Base-by-base conservation (phyloP, 2,888 invertebrate genomes). In the Melipona bicolor region DNA sequence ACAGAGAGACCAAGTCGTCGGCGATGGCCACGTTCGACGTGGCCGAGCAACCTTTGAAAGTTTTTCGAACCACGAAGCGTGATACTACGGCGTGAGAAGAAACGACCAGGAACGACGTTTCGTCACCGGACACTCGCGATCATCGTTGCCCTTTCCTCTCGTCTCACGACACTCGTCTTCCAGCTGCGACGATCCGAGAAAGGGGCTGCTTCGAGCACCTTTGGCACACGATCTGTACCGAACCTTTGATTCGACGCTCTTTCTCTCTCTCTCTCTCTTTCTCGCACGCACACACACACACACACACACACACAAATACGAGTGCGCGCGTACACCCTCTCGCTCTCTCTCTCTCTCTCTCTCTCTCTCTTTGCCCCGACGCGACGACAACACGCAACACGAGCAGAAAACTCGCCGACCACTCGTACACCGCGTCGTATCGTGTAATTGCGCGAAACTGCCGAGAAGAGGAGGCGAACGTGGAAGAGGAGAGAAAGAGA, bases 81-180 rank as follows among this genome's bases (percentile, higher is more conserved):
- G 49, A 43, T 27, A 54, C n/a, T 52, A 77, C 62, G 4, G 21
- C 27, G 36, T 68, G 27, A n/a, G 5, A 21, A 9, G 9, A 59
- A 59, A 36, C 32, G 59, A 68, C 19, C 50, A 32, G 68, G 67
- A 76, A 77, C 83, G n/a, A 78, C 74, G 69, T 80, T 82, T 85
- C 68, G 85, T 90, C 90, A 90, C 90, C 90, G 89, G 84, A 81
- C 90, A 90, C 90, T 89, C 89, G 90, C 88, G 86, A 88, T 87
- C 89, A 88, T 89, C 89, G 88, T 86, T 82, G 85, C 78, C 65
- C 80, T 87, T 73, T 62, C 75, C 67, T 86, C 79, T 77, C 67
- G 77, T n/a, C n/a, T n/a, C n/a, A 79, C 69, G 54, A 76, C 72
- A 81, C 86, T 79, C 64, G 71, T 85, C 65, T 74, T 77, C 65